Conservation (phyloP, 1,140 invertebrate species). For the Neuroterus valhalla region DNA sequence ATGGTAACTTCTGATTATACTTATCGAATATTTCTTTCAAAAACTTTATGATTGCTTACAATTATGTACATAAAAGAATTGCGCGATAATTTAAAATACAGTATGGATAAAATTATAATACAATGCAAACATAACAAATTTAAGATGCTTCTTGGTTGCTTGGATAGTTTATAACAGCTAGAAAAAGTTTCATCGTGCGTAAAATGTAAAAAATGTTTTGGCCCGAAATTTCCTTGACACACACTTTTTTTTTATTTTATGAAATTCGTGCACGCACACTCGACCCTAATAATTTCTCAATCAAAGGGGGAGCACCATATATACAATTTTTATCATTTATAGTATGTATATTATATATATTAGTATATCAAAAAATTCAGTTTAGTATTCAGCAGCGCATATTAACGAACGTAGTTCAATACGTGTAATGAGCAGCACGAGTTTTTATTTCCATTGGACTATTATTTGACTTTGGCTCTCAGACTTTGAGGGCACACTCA, state of each 20-base stretch:
- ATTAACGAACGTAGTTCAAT: slow-evolving; percentile 44
- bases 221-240: too few relatives aligned
- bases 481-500: slow-evolving; percentile 28
- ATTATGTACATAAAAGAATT: too few relatives aligned
- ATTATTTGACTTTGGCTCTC: slow-evolving; percentile 55
- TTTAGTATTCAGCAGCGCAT: slow-evolving; percentile 46
- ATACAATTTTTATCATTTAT: neutral
- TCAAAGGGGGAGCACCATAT: slow-evolving; percentile 26
- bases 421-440: slow-evolving; percentile 51
- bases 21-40: too few relatives aligned
- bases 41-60: too few relatives aligned
- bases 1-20: neutral
- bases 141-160: too few relatives aligned
- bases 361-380: neutral
- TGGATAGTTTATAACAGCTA: too few relatives aligned
- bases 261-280: neutral
- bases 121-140: too few relatives aligned
- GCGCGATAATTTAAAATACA: too few relatives aligned
- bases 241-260: neutral
- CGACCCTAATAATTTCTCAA: neutral
- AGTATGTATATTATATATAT: slow-evolving; percentile 1
- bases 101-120: too few relatives aligned
- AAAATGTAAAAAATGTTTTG: too few relatives aligned
- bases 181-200: too few relatives aligned
- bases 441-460: slow-evolving; percentile 46